These are phyloP conservation scores for Lethenteron camtschaticum DNA, from an alignment of 2,113 vertebrate genomes.

Conservation along the genomic window DNA sequence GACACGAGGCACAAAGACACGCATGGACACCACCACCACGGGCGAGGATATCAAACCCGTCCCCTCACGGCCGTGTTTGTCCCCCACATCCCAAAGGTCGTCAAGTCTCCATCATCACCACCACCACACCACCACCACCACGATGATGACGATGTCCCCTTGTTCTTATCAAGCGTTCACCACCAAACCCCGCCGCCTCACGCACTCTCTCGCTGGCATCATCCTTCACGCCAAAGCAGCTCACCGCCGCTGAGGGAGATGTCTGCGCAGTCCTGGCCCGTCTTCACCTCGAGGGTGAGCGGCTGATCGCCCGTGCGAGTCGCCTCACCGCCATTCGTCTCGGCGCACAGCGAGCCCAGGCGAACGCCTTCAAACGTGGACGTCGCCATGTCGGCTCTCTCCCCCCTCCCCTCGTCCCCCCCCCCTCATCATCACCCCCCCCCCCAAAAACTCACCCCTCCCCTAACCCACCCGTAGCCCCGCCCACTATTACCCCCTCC, in stretches of 20 bases:
- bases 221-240: background rate
- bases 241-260: background rate
- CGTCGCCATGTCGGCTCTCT: background rate
- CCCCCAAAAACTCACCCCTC: background rate
- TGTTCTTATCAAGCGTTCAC: too few species aligned
- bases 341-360: background rate
- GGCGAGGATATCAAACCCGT: too few species aligned
- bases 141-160: too few species aligned
- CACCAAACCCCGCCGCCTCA: too few species aligned
- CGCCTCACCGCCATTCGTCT: background rate
- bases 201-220: too few species aligned
- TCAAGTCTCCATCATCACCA: too few species aligned
- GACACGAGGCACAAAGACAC: too few species aligned
- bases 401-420: background rate
- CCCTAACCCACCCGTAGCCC: background rate
- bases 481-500: too few species aligned
- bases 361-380: slow-evolving; percentile 2
- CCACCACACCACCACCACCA: too few species aligned
- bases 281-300: slow-evolving; percentile 5
- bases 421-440: background rate
- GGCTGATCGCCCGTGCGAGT: background rate
- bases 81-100: too few species aligned
- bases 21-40: too few species aligned
- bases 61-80: too few species aligned
- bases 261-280: slow-evolving; percentile 1